A percentile compares a stretch with the other conserved stretches of the same genome.
Evolutionary conservation across 2,888 invertebrate species (phyloP).

Genomic region (Troides aeacus): DNA sequence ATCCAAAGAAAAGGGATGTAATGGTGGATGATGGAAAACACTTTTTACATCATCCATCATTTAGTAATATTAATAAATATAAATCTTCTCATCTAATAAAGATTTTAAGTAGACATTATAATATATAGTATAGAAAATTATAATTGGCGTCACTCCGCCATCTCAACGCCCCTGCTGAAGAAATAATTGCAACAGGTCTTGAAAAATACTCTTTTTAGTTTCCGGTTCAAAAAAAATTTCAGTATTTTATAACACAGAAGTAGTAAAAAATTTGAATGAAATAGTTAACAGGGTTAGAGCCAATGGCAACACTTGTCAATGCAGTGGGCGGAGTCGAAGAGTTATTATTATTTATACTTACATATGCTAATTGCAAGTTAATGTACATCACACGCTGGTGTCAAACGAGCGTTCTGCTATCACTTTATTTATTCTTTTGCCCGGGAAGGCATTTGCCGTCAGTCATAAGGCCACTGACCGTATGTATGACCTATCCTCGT

Average conservation of each 20-base stretch:
- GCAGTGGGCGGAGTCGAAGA: slow-evolving; percentile 22
- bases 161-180: background rate
- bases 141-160: background rate
- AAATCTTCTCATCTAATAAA: background rate
- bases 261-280: background rate
- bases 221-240: background rate
- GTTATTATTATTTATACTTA: background rate
- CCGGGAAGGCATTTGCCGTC: slow-evolving; percentile 51
- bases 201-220: background rate
- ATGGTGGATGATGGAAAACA: too few species aligned
- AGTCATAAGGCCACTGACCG: slow-evolving; percentile 72
- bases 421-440: slow-evolving; percentile 34
- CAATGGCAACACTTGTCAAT: background rate
- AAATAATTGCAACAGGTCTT: background rate
- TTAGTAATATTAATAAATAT: background rate
- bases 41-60: too few species aligned
- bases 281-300: background rate
- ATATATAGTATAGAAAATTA: background rate
- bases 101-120: background rate
- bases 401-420: slow-evolving; percentile 21
- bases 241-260: too few species aligned
- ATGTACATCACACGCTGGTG: slow-evolving; percentile 35
- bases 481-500: slow-evolving; percentile 63
- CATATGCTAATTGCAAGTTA: background rate
- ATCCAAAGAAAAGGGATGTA: too few species aligned